Conservation (phyloP, 2,888 invertebrate genomes). For the Drosophila paracracens region DNA sequence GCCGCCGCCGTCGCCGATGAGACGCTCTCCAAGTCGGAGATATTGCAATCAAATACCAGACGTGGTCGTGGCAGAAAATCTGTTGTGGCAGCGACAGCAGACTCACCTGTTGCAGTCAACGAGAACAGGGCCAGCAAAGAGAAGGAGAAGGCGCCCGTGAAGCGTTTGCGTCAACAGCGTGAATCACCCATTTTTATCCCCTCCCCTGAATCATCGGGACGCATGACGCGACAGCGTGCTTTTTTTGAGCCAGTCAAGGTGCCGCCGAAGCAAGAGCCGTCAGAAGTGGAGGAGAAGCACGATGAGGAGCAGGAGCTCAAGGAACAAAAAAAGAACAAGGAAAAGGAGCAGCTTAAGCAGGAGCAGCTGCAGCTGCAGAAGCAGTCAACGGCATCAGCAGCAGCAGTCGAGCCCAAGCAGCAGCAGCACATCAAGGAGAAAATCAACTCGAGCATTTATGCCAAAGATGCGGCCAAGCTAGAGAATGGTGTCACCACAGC, state of each 20-base stretch:
- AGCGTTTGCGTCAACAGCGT: slow-evolving; percentile 83
- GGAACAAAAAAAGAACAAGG: slow-evolving; percentile 9
- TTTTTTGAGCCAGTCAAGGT: slow-evolving; percentile 85
- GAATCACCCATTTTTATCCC: slow-evolving; percentile 84
- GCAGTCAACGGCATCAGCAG: not conserved
- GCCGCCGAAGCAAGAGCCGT: slow-evolving; percentile 53
- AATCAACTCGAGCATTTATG: slow-evolving; percentile 67
- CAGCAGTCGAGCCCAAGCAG: not conserved
- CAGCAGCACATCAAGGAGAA: slow-evolving; percentile 62
- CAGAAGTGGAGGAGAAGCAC: slow-evolving; percentile 15
- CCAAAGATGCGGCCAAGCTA: slow-evolving; percentile 65
- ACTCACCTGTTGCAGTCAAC: slow-evolving; percentile 23
- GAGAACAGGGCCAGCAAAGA: slow-evolving; percentile 46
- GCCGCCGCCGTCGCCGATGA: slow-evolving; percentile 46
- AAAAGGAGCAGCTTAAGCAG: not conserved
- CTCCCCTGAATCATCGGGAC: slow-evolving; percentile 83
- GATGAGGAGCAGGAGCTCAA: slow-evolving; percentile 24
- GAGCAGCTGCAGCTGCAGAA: not conserved
- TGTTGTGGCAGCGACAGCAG: slow-evolving; percentile 18
- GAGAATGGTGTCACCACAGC: slow-evolving; percentile 63
- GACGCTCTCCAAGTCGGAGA: slow-evolving; percentile 44
- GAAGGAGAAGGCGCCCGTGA: slow-evolving; percentile 66
- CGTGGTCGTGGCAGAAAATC: slow-evolving; percentile 64
- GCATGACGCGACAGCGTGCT: slow-evolving; percentile 84
- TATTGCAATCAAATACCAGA: slow-evolving; percentile 50